Conservation (phyloP, 2,797 vertebrate genomes). For the Podarcis siculus region DNA sequence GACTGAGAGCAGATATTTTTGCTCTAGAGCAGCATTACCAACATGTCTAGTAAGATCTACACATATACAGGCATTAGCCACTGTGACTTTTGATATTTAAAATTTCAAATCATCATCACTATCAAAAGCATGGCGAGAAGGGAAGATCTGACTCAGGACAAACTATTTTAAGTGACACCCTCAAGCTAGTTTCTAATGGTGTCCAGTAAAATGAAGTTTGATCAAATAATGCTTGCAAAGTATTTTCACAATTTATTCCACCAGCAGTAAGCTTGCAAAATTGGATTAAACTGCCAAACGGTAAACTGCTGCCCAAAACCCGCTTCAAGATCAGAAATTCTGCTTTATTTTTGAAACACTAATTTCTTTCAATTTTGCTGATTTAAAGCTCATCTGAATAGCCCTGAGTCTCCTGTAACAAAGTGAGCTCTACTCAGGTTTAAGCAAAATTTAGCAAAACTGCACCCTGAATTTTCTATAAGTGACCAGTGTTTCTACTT, state of each 20-base stretch:
- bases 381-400: background rate
- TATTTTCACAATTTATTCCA: background rate
- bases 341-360: background rate
- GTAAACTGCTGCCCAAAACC: background rate
- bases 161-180: background rate
- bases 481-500: background rate
- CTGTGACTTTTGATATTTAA: background rate
- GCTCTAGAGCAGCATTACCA: background rate
- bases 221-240: background rate
- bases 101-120: background rate
- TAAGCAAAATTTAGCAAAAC: background rate
- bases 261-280: background rate
- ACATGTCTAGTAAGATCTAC: background rate
- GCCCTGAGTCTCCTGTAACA: background rate
- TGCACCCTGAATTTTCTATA: background rate
- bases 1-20: background rate
- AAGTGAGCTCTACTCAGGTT: background rate
- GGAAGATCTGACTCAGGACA: background rate
- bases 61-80: background rate
- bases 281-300: background rate
- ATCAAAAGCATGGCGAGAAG: background rate
- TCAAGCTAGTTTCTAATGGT: background rate
- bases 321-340: background rate
- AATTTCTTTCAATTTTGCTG: no score
- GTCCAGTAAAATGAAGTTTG: background rate